Evolutionary conservation across 2,888 invertebrate species (phyloP), one percentile per base, ranked within the genome.

Genomic region (Tachystola acroxantha): DNA sequence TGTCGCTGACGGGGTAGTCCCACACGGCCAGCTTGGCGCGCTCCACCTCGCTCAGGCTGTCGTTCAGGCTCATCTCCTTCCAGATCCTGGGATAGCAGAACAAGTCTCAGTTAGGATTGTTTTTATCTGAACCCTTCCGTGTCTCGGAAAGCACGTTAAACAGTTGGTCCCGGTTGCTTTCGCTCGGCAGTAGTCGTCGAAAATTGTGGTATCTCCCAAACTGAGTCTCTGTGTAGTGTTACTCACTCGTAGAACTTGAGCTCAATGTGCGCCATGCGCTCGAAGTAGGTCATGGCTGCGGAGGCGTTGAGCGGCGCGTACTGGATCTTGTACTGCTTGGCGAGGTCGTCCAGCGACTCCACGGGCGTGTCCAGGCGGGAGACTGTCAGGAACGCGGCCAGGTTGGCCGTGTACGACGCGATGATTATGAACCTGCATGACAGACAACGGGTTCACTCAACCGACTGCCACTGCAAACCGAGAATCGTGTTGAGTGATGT

Each of bases 1-100:
- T 98, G 77, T 99, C 98, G 60, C 97, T 97, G 0, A 99, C 97
- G 0, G 99, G 99, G 71, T 99, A 99, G 71, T 99, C 98, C 98
- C 98, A 99, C 0, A 99, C 99, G 0, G 99, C 98, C 10, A 98
- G 76, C 70, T 97, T 96, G 0, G 98, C 95, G 19, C 98, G 88
- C 64, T 98, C 97, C 3, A 96, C 91, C 39, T 96, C 95, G 12
- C 93, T 92, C 34, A 98, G 76, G 36, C 96, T 96, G 76, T 98
- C 98, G 70, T 98, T 97, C 12, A 99, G 80, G 22, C 97, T 97
- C 94, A 99, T 96, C 56, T 97, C 96, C 69, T 98, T 98, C 99
- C 99, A 99, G 53, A 98, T 98, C 55, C 96, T 96, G 62, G 5
- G 70, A 66, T n/a, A n/a, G n/a, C n/a, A n/a, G 24, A 24, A 24